phyloP scores from a whole-genome alignment of 2,113 vertebrate genomes.

The Perognathus longimembris region DNA sequence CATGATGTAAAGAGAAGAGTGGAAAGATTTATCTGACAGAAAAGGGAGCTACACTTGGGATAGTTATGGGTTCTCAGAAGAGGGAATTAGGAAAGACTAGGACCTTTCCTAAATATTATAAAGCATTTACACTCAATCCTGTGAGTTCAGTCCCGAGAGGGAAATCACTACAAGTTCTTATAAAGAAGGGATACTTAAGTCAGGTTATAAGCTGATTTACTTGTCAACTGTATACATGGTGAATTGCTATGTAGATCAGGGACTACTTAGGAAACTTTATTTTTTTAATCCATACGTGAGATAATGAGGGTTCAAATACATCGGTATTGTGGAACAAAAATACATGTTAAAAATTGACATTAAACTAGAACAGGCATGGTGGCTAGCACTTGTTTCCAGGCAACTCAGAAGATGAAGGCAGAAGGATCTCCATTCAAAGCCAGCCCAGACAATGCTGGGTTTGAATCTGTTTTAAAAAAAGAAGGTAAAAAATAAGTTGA shows the following conservation, averaged over 20 bases:
- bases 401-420: too few relatives aligned
- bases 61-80: background rate
- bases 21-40: conserved; percentile 12
- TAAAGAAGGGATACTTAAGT: background rate
- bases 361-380: background rate
- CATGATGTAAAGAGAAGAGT: background rate
- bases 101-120: background rate
- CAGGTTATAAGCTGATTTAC: background rate
- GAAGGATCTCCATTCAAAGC: too few relatives aligned
- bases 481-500: too few relatives aligned
- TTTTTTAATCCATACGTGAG: background rate
- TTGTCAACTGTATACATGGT: background rate
- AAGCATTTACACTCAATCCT: background rate
- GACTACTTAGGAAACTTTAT: background rate
- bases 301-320: background rate
- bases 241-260: background rate
- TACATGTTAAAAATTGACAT: background rate
- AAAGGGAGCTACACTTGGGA: background rate
- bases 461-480: too few relatives aligned
- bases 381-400: too few relatives aligned
- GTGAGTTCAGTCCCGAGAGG: background rate
- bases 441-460: too few relatives aligned
- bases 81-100: background rate
- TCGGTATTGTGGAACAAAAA: background rate
- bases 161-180: background rate